phyloP scores from a whole-genome alignment of 2,113 vertebrate genomes.

The Hydrochoerus hydrochaeris region DNA sequence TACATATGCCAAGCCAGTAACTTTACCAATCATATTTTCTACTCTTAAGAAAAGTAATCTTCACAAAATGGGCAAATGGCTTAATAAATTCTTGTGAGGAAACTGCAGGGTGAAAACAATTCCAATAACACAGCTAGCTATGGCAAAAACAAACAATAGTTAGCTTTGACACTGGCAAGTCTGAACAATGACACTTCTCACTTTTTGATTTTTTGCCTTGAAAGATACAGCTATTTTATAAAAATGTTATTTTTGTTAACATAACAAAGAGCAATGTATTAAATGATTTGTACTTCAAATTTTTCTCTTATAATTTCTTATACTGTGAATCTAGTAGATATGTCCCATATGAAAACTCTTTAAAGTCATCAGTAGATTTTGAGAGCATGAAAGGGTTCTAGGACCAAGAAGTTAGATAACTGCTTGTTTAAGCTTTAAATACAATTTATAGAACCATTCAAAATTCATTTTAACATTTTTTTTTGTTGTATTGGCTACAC shows the following conservation, averaged over 20 bases:
- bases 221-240: background rate
- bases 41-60: background rate
- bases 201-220: background rate
- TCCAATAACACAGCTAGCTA: fast-evolving
- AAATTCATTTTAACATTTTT: background rate
- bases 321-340: background rate
- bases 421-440: background rate
- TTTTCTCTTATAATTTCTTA: background rate
- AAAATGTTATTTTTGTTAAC: background rate
- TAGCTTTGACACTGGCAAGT: background rate
- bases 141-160: background rate
- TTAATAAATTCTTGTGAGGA: background rate
- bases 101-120: background rate
- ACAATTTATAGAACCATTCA: background rate
- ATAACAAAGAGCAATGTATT: background rate
- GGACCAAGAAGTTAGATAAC: background rate
- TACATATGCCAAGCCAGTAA: background rate
- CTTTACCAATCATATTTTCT: background rate
- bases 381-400: background rate
- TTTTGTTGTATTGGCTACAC: background rate
- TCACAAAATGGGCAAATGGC: background rate
- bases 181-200: background rate
- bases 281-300: background rate
- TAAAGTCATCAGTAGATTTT: background rate
- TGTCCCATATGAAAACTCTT: background rate